Evolutionary conservation across 2,113 vertebrate species (phyloP).

Genomic region (Forbesichthys agassizii): DNA sequence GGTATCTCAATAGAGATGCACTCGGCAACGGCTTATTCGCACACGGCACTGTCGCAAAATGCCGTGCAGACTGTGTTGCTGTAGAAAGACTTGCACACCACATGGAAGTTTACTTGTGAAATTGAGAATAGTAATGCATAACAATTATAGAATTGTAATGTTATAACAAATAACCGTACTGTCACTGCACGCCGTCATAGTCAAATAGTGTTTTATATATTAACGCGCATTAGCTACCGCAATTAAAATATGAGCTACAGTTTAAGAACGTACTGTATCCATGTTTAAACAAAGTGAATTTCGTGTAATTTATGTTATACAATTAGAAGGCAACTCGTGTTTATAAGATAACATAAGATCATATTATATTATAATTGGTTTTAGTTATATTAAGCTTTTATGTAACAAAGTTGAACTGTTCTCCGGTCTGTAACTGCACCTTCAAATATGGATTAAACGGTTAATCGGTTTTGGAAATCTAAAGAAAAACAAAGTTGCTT

Average conservation of each 20-base stretch:
- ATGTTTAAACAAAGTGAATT: too few relatives aligned
- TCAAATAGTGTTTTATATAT: not conserved
- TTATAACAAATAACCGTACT: not conserved
- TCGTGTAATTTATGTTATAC: too few relatives aligned
- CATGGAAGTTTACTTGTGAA: constrained; percentile 61
- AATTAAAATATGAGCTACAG: too few relatives aligned
- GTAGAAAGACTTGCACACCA: constrained; percentile 47
- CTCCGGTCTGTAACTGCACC: too few relatives aligned
- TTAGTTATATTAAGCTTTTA: too few relatives aligned
- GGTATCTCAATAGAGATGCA: constrained; percentile 76
- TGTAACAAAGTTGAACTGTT: too few relatives aligned
- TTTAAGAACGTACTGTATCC: too few relatives aligned
- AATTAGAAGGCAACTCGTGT: too few relatives aligned
- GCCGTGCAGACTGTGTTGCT: constrained; percentile 58
- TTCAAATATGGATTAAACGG: too few relatives aligned
- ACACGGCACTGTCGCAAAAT: constrained; percentile 79
- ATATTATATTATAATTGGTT: too few relatives aligned
- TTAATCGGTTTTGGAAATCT: not conserved
- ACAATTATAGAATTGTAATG: not conserved
- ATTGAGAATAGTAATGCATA: not conserved
- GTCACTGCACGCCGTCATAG: not conserved
- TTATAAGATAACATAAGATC: too few relatives aligned
- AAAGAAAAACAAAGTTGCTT: not conserved
- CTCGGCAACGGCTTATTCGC: constrained; percentile 65
- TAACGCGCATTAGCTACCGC: too few relatives aligned